Evolutionary conservation across 2,113 vertebrate species (phyloP), one percentile per base, ranked within the genome.

Genomic region (Petaurus breviceps): DNA sequence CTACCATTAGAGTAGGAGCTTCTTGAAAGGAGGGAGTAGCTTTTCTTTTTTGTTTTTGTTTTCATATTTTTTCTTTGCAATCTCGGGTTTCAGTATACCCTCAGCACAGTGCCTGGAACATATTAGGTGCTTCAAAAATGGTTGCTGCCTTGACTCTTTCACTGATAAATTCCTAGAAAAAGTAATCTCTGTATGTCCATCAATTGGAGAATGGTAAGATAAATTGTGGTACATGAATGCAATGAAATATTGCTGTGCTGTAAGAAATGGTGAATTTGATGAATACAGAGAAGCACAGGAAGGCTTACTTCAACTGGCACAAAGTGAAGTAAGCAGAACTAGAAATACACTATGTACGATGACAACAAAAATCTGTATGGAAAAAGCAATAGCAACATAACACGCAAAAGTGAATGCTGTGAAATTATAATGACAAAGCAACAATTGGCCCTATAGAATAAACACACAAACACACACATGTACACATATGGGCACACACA

Each of bases 391-490:
- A 84, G 19, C n/a, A 84, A 7, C 22, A 84, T 43, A 43, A 84
- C 19, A 43, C n/a, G 12, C 9, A 77, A 77, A 37, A 37, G 37
- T 77, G 68, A 77, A 22, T 7, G 14, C 37, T 43, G 14, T 14
- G 16, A 77, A n/a, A 77, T 77, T 77, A 77, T n/a, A n/a, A n/a
- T 77, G 68, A 77, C 37, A 14, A 77, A 77, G 6, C 37, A 11
- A 49, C 37, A 43, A 77, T 7, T 77, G 68, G 6, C 37, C 37
- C 37, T 8, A 22, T n/a, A 43, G 68, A 77, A n/a, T 16, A n/a
- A 2, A 22, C 7, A n/a, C 5, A 77, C 12, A 19, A 0, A n/a
- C 2, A 77, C 2, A n/a, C 0, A 31, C 1, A 12, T 61, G 2
- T 37, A 77, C 12, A n/a, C 0, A 77, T 16, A n/a, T 16, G 8